Percentiles rank a stretch among this genome's conserved stretches.
phyloP scores from a whole-genome alignment of 2,113 vertebrate genomes.

The Thalassarche chlororhynchos region DNA sequence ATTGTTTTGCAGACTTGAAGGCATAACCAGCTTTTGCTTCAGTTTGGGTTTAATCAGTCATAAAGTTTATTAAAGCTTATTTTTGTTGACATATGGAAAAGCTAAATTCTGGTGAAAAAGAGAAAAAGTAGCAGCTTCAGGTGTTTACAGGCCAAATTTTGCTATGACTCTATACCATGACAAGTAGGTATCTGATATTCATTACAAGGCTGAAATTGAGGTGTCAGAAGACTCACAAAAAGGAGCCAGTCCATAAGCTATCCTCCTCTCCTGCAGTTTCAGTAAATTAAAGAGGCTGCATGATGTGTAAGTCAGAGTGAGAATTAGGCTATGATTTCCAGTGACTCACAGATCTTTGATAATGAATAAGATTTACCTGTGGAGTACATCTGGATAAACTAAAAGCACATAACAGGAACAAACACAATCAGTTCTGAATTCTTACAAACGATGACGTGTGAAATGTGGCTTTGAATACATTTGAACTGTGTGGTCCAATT shows the following conservation, averaged over 20 bases:
- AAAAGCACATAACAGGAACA: neutral
- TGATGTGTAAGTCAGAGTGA: neutral
- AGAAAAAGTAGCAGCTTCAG: neutral
- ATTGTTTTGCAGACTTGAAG: neutral
- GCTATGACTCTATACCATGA: neutral
- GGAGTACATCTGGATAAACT: neutral
- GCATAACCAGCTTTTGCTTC: neutral
- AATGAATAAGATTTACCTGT: neutral
- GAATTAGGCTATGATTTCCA: neutral
- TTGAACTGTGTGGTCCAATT: neutral
- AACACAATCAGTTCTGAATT: neutral
- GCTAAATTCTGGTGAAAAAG: neutral
- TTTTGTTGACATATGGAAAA: neutral
- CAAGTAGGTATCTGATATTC: neutral
- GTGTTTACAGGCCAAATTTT: neutral
- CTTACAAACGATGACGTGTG: neutral
- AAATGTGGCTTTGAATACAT: neutral
- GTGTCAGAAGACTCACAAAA: neutral
- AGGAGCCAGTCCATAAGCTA: neutral
- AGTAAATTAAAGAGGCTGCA: neutral
- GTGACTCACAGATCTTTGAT: neutral
- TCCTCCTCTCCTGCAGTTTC: neutral
- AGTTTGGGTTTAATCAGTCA: neutral
- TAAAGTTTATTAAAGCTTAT: neutral
- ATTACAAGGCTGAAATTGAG: neutral